A percentile compares a stretch with the other conserved stretches of the same genome.
Evolutionary conservation across 2,113 vertebrate genomes (phyloP).

Genomic region (Otolemur garnettii): DNA sequence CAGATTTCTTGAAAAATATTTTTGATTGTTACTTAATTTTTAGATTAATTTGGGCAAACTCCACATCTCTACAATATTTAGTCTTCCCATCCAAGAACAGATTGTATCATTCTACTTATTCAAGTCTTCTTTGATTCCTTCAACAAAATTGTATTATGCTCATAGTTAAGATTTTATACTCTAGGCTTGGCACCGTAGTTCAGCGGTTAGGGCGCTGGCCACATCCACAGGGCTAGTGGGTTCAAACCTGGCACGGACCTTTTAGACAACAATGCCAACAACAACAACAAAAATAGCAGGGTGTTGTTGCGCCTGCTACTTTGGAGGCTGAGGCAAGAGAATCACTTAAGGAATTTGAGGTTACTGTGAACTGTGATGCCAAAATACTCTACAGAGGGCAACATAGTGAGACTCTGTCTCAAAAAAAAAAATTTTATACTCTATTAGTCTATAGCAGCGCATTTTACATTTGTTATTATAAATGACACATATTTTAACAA

Average conservation of each 20-base stretch:
- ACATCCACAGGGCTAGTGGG: too few species aligned
- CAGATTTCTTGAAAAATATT: background rate
- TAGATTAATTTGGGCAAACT: background rate
- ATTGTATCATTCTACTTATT: background rate
- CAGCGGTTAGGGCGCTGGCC: too few species aligned
- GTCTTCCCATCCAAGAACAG: background rate
- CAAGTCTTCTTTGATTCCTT: background rate
- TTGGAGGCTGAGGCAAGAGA: too few species aligned
- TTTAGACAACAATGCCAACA: too few species aligned
- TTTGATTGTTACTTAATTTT: slow-evolving; percentile 10
- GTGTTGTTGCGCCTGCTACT: too few species aligned
- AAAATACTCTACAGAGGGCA: too few species aligned
- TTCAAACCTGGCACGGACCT: too few species aligned
- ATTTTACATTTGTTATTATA: background rate
- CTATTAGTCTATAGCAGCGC: background rate
- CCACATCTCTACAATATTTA: background rate
- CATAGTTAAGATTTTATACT: background rate
- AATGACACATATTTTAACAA: background rate
- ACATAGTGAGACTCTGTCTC: too few species aligned
- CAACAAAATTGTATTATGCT: background rate
- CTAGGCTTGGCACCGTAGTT: too few species aligned
- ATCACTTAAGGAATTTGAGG: too few species aligned
- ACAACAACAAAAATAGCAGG: too few species aligned
- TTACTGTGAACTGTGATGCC: too few species aligned
- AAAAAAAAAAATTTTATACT: background rate